These are phyloP conservation scores for Reticulitermes speratus DNA, from an alignment of 1,140 invertebrate species.

Conservation along the genomic window DNA sequence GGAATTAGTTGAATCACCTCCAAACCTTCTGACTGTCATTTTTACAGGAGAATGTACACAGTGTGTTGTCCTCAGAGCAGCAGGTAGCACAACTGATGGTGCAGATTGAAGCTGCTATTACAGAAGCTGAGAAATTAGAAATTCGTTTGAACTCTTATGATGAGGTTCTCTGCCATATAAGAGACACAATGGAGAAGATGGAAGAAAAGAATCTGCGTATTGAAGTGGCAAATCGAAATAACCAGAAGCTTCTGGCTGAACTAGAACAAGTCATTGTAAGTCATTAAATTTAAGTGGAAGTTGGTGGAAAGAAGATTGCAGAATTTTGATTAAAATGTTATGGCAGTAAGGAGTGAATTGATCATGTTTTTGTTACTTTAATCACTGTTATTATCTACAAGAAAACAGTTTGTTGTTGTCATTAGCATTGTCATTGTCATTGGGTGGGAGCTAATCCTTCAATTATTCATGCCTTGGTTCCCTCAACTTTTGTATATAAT, in stretches of 20 bases:
- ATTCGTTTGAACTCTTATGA: slow-evolving; percentile 71
- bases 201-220: slow-evolving; percentile 90
- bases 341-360: too few relatives aligned
- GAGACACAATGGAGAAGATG: slow-evolving; percentile 85
- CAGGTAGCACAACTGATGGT: slow-evolving; percentile 83
- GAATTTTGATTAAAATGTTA: too few relatives aligned
- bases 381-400: too few relatives aligned
- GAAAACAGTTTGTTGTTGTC: too few relatives aligned
- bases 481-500: too few relatives aligned
- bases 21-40: slow-evolving; percentile 25
- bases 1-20: slow-evolving; percentile 17
- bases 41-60: slow-evolving; percentile 77
- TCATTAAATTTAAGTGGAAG: slow-evolving; percentile 33
- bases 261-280: slow-evolving; percentile 79
- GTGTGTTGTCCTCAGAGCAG: slow-evolving; percentile 78
- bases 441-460: too few relatives aligned
- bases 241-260: slow-evolving; percentile 73
- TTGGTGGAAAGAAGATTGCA: too few relatives aligned
- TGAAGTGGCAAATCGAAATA: slow-evolving; percentile 82
- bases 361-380: too few relatives aligned
- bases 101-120: slow-evolving; percentile 76
- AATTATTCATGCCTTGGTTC: too few relatives aligned
- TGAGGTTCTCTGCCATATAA: slow-evolving; percentile 75
- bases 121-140: slow-evolving; percentile 75
- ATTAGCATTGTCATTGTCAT: too few relatives aligned